These are phyloP conservation scores for Trachurus trachurus DNA, from an alignment of 2,797 vertebrate species.

Conservation along the genomic window DNA sequence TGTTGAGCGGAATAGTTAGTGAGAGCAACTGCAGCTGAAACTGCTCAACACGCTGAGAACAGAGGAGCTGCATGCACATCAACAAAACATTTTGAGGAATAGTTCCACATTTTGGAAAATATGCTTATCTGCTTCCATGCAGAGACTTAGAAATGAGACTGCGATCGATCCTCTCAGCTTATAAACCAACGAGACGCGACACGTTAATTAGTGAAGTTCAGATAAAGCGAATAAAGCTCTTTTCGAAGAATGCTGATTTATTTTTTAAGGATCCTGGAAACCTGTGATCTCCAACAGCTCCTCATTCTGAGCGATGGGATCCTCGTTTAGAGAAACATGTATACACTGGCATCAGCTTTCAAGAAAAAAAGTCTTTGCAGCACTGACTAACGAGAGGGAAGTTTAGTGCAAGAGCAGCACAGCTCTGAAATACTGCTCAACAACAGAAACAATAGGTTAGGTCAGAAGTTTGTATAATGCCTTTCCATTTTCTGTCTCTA, in stretches of 20 bases:
- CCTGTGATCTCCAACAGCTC: background rate
- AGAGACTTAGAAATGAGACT: background rate
- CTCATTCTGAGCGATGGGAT: background rate
- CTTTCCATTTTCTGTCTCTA: background rate
- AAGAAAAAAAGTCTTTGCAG: background rate
- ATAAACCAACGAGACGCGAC: too few species aligned
- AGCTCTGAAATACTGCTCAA: conserved; percentile 11
- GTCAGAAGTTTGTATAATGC: background rate
- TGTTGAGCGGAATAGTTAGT: background rate
- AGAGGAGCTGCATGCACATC: background rate
- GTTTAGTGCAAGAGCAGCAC: background rate
- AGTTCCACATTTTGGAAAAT: background rate
- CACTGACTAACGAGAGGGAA: background rate
- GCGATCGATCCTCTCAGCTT: background rate
- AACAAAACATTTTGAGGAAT: background rate
- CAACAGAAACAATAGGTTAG: background rate
- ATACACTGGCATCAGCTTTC: background rate
- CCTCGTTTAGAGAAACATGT: background rate
- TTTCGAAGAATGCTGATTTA: background rate
- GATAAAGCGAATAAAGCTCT: background rate
- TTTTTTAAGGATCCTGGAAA: background rate
- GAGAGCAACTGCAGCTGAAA: background rate
- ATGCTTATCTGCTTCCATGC: background rate
- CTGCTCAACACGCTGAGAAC: background rate
- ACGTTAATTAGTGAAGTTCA: too few species aligned